Evolutionary conservation across 1,140 invertebrate genomes (phyloP), one percentile per base, ranked within the genome.

Genomic region (Lerema accius): DNA sequence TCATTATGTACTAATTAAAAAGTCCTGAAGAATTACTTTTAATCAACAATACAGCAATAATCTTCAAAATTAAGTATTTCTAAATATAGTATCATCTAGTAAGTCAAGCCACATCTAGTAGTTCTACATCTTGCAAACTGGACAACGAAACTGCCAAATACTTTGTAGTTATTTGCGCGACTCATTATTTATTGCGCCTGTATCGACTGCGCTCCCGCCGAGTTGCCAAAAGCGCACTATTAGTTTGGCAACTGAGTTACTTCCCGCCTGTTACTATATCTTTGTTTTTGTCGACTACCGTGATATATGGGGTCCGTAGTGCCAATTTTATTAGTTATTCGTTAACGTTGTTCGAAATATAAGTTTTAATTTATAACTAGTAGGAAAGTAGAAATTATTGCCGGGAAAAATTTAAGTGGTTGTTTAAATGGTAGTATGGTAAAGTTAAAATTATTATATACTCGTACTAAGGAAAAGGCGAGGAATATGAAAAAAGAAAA

Each of bases 91-190:
- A n/a, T n/a, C n/a, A n/a, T n/a, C n/a, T n/a, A n/a, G n/a, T n/a
- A n/a, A n/a, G n/a, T n/a, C 11, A 58, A 37, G 64, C 1, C 70
- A 19, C 55, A 60, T 86, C 83, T 13, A 80, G 76, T 32, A 5
- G 9, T 23, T n/a, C 15, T 71, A 69, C 0, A 50, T 62, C 67
- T 7, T 4, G 42, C 23, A 11, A 39, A 75, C 70, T 71, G 78
- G 77, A 82, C 80, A 84, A 63, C 73, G 64, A 60, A 68, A 39
- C 69, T 81, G 86, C 86, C 86, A 89, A 89, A 89, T 83, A 82
- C 79, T 79, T 84, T 78, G 82, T 82, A 78, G 73, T 82, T 86
- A 89, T 88, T 87, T 87, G 80, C 73, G 73, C 71, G 51, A 64
- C 40, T 63, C 58, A 76, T 89, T 80, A 89, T 87, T 88, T 88